phyloP scores from a whole-genome alignment of 2,797 vertebrate genomes.

The Acrossocheilus fasciatus region DNA sequence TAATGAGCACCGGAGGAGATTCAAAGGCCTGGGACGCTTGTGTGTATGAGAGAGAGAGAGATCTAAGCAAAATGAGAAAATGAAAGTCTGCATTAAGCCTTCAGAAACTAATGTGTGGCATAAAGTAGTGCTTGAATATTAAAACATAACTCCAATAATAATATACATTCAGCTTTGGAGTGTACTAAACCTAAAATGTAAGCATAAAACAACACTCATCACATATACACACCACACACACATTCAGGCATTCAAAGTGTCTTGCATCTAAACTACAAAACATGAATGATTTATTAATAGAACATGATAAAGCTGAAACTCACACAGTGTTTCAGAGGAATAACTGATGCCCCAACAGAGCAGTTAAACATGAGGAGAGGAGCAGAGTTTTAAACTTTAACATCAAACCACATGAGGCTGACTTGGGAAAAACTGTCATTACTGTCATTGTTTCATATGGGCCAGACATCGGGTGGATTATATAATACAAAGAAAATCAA shows the following conservation, averaged over 20 bases:
- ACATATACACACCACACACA: neutral
- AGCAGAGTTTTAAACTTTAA: neutral
- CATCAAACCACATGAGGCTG: neutral
- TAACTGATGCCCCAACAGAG: neutral
- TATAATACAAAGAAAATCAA: neutral
- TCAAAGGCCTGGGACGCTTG: conserved; percentile 19
- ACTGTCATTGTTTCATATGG: neutral
- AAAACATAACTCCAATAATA: neutral
- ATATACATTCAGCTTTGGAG: neutral
- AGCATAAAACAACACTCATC: neutral
- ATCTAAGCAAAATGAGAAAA: conserved; percentile 37
- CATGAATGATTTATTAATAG: conserved; percentile 17
- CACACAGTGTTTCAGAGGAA: neutral
- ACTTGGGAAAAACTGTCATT: neutral
- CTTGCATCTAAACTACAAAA: neutral
- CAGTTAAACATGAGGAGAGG: neutral
- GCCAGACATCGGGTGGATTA: neutral
- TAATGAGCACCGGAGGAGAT: conserved; percentile 44
- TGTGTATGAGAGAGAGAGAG: conserved; percentile 8
- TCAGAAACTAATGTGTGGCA: neutral
- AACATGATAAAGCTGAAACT: neutral
- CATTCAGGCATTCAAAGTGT: neutral
- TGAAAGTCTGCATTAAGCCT: neutral
- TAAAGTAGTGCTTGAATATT: neutral
- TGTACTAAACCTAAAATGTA: neutral